A percentile compares a stretch with the other conserved stretches of the same genome.
Conservation (phyloP, 2,888 invertebrate species). For the Spodoptera littoralis region DNA sequence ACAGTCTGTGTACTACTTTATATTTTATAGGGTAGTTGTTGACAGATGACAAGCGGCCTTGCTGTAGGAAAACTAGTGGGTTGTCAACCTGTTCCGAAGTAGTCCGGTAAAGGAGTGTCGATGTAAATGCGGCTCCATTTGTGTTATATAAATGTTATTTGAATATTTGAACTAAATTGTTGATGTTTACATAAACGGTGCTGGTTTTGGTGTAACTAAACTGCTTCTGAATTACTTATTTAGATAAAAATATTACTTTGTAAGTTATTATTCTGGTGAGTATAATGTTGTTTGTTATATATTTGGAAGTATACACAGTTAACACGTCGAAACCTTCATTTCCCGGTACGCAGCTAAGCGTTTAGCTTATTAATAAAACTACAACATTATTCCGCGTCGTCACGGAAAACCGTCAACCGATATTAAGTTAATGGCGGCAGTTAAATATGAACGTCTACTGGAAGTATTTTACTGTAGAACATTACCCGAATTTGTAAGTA, state of each 20-base stretch:
- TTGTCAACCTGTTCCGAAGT: slow-evolving; percentile 24
- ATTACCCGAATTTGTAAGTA: slow-evolving; percentile 34
- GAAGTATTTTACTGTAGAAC: slow-evolving; percentile 27
- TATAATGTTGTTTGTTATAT: neutral
- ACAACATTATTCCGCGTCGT: slow-evolving; percentile 46
- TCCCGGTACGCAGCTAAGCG: neutral
- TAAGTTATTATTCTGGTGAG: too few species aligned
- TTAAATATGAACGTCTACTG: slow-evolving; percentile 33
- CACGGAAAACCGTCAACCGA: slow-evolving; percentile 52
- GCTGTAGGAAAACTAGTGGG: slow-evolving; percentile 33
- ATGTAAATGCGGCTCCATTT: slow-evolving; percentile 22
- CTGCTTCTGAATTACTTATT: neutral
- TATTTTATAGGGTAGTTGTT: slow-evolving; percentile 37
- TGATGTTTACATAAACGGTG: slow-evolving; percentile 8
- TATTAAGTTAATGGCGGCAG: slow-evolving; percentile 37
- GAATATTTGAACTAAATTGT: slow-evolving; percentile 33
- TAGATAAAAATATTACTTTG: too few species aligned
- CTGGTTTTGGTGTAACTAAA: slow-evolving; percentile 3
- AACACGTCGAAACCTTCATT: neutral
- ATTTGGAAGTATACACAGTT: neutral
- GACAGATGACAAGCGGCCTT: slow-evolving; percentile 47
- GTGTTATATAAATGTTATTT: slow-evolving; percentile 36
- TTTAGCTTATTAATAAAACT: slow-evolving; percentile 45
- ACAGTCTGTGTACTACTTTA: slow-evolving; percentile 18
- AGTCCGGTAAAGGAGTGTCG: slow-evolving; percentile 26